phyloP scores from a whole-genome alignment of 2,797 vertebrate species.

The Ctenopoma multispine region DNA sequence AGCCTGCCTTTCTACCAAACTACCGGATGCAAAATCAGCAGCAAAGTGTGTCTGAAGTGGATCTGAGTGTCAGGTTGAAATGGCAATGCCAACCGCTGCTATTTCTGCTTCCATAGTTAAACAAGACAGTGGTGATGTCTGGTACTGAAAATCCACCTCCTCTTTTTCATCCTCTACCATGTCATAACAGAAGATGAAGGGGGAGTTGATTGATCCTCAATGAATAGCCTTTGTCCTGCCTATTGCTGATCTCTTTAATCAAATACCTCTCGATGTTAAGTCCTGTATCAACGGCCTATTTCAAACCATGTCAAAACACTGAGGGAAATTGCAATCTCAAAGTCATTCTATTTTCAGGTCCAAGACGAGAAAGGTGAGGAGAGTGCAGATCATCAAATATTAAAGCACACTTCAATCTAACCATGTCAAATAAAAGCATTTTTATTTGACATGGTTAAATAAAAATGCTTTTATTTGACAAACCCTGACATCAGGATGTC shows the following conservation, averaged over 20 bases:
- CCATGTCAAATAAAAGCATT: background rate
- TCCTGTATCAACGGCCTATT: background rate
- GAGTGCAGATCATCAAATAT: background rate
- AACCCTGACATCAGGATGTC: background rate
- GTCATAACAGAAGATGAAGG: background rate
- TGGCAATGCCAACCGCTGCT: background rate
- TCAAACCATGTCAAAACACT: slow-evolving; percentile 6
- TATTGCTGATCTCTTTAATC: slow-evolving; percentile 20
- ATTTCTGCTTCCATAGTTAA: background rate
- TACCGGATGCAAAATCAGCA: background rate
- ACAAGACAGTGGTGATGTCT: background rate
- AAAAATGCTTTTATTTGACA: background rate
- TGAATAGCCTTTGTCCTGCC: background rate
- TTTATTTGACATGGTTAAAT: too few relatives aligned
- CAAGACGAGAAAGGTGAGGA: background rate
- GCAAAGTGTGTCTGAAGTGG: background rate
- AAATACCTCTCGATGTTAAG: background rate
- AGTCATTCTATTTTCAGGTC: background rate
- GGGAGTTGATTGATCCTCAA: background rate
- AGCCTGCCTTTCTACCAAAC: background rate
- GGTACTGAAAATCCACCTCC: background rate
- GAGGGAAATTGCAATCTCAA: slow-evolving; percentile 2
- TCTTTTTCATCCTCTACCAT: background rate
- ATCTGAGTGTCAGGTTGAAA: slow-evolving; percentile 5
- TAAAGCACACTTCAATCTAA: background rate